phyloP scores from a whole-genome alignment of 2,113 vertebrate genomes.

The Orycteropus afer region DNA sequence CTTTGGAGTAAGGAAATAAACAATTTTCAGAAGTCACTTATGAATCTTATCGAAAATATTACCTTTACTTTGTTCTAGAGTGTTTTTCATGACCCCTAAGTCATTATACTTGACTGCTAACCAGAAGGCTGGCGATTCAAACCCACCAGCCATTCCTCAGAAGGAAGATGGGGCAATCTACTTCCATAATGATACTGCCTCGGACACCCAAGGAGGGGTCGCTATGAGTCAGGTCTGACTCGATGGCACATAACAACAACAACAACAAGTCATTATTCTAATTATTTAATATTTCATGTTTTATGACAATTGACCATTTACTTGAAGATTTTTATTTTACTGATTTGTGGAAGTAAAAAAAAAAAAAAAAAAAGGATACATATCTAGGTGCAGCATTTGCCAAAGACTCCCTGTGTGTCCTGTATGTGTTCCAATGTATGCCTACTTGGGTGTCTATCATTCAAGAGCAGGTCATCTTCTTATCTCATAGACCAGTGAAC shows the following conservation, averaged over 20 bases:
- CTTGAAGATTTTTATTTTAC: neutral
- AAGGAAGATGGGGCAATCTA: too few relatives aligned
- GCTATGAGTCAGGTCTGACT: too few relatives aligned
- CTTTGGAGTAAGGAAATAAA: too few relatives aligned
- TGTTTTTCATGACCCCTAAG: neutral
- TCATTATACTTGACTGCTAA: too few relatives aligned
- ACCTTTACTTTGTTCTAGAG: neutral
- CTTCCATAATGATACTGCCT: too few relatives aligned
- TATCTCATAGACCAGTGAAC: neutral
- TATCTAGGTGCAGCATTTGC: neutral
- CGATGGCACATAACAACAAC: too few relatives aligned
- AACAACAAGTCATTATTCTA: neutral
- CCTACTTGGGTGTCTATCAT: neutral
- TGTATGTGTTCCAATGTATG: neutral
- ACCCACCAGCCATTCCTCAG: too few relatives aligned
- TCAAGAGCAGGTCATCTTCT: neutral
- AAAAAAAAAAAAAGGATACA: too few relatives aligned
- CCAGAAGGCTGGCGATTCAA: too few relatives aligned
- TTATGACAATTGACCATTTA: neutral
- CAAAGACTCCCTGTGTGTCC: neutral
- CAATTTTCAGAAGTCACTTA: neutral
- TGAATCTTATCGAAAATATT: neutral
- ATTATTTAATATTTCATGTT: neutral
- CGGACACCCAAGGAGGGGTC: too few relatives aligned
- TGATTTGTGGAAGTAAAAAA: neutral